A percentile compares a stretch with the other conserved stretches of the same genome.
phyloP scores from a whole-genome alignment of 1,140 invertebrate species.

The Oscheius sp. region DNA sequence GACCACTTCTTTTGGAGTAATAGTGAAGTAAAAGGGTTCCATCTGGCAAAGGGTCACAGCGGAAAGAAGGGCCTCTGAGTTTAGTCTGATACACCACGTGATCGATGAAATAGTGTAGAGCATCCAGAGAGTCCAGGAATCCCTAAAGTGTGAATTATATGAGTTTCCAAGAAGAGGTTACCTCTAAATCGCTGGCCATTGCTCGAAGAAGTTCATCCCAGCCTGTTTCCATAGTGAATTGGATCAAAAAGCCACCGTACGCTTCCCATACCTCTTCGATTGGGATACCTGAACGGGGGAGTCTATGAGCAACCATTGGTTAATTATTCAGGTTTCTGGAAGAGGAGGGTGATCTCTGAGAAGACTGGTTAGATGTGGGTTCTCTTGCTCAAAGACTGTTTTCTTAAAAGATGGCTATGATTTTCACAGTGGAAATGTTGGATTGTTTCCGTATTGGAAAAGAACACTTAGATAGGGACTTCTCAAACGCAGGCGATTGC shows the following conservation, averaged over 20 bases:
- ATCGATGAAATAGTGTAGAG: conserved; percentile 56
- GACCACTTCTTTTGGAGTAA: conserved; percentile 61
- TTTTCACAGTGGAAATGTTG: too few species aligned
- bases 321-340: too few species aligned
- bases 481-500: too few species aligned
- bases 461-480: too few species aligned
- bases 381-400: background rate
- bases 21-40: conserved; percentile 62
- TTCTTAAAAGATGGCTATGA: too few species aligned
- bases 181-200: conserved; percentile 55
- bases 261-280: conserved; percentile 60
- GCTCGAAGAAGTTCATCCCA: conserved; percentile 60
- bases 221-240: conserved; percentile 61
- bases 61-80: conserved; percentile 60
- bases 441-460: background rate
- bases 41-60: conserved; percentile 62
- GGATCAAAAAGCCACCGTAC: conserved; percentile 59
- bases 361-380: background rate
- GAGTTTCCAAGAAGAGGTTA: background rate
- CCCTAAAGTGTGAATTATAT: conserved; percentile 39
- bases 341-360: too few species aligned
- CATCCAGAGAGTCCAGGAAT: conserved; percentile 55
- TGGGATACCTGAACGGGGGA: conserved; percentile 50
- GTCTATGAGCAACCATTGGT: too few species aligned
- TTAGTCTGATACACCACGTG: conserved; percentile 59